Conservation (phyloP, 92 coral and sea anemone species). For the Porites evermanni region DNA sequence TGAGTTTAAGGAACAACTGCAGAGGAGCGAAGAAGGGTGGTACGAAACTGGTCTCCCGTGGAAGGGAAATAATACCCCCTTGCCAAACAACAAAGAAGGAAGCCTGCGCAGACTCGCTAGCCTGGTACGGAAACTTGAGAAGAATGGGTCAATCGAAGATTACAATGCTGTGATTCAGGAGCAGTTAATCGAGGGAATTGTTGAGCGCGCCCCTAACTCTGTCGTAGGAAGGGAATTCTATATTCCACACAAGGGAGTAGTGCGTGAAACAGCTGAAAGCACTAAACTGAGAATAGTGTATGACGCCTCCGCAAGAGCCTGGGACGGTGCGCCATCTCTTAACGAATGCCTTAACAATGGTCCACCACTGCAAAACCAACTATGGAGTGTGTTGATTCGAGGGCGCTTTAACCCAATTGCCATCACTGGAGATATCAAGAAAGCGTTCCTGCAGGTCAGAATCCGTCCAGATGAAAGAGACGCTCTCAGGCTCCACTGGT, state of each 20-base stretch:
- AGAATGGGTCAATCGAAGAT: too few relatives aligned
- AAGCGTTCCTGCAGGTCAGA: neutral
- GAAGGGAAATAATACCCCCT: neutral
- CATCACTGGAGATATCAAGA: neutral
- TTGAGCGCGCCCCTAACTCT: constrained; percentile 22
- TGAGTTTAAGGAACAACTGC: neutral
- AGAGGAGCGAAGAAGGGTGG: constrained; percentile 13
- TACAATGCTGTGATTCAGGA: too few relatives aligned
- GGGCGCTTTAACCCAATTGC: neutral
- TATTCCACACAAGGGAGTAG: constrained; percentile 34
- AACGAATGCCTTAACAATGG: constrained; percentile 11
- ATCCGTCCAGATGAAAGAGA: neutral
- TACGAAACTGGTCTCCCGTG: constrained; percentile 11
- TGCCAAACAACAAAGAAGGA: constrained; percentile 3
- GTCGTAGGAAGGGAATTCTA: constrained; percentile 31
- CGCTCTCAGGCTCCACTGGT: constrained; percentile 8
- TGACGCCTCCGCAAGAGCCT: constrained; percentile 26
- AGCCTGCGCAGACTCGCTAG: neutral
- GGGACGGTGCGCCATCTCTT: constrained; percentile 16
- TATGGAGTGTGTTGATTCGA: neutral
- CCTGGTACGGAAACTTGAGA: constrained; percentile 3
- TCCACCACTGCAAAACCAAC: neutral
- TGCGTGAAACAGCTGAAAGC: constrained; percentile 20
- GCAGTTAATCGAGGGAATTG: constrained; percentile 21
- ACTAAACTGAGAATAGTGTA: constrained; percentile 34